Base-by-base conservation (phyloP, 2,888 invertebrate genomes). In the Aleiodes alternator region DNA sequence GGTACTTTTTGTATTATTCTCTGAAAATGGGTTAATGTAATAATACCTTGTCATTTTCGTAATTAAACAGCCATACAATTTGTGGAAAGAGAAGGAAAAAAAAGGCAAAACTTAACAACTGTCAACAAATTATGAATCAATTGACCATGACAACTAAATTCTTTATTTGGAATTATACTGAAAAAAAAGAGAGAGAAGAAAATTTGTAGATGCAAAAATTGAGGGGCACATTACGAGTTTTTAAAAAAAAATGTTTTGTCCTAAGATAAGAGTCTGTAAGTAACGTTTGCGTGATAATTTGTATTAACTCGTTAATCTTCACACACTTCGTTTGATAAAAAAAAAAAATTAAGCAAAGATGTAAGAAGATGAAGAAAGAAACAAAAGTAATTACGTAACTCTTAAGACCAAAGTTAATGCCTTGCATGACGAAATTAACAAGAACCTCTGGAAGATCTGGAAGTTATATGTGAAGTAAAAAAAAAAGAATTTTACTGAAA, bases 111-210 rank as follows among this genome's bases (percentile, higher is more conserved):
- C 23, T 11, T 23, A 9, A 29, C 11, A 51, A 68, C 29, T 56
- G 55, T 34, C n/a, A 16, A 68, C 23, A 14, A 48, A 38, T 29
- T 55, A 48, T 23, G 56, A 70, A 57, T 56, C 23, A 73, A 66
- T 56, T 57, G 48, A 73, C 73, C 73, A 73, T 73, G 73, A 73
- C 68, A 73, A 68, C 55, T 43, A 66, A 23, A 51, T 31, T 68
- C 29, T 51, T 68, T 14, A n/a, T 51, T 53, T 53, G 11, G 12
- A 59, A 59, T 31, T 11, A 68, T 51, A 29, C 23, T 68, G 50
- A 50, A 31, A 23, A 50, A 50, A n/a, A 11, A 50, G 51, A 68
- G 23, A 23, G 23, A 23, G 23, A 53, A 16, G 14, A 16, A 53
- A 61, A 34, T 38, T 31, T 29, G 50, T n/a, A 34, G n/a, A 51